Percentiles rank a stretch among this genome's conserved stretches.
phyloP scores from a whole-genome alignment of 2,797 vertebrate species.

The Pelobates cultripes region DNA sequence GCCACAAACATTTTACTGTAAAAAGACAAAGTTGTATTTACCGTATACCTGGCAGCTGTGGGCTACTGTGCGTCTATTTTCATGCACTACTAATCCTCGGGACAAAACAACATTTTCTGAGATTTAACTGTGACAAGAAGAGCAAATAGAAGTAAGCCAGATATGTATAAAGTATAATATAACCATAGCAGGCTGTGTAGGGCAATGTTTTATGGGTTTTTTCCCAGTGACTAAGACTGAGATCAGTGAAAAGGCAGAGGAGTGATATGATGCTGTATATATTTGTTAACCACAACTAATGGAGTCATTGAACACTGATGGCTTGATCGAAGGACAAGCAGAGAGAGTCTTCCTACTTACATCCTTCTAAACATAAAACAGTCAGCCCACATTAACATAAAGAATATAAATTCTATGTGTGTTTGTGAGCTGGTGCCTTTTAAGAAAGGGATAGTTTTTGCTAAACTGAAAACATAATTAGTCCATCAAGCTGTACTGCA shows the following conservation, averaged over 20 bases:
- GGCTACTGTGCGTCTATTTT: constrained; percentile 3
- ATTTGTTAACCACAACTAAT: constrained; percentile 47
- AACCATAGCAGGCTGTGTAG: constrained; percentile 4
- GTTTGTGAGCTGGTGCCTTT: too few species aligned
- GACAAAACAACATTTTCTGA: not conserved
- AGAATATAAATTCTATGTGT: too few species aligned
- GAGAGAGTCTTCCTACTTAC: constrained; percentile 28
- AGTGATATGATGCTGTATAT: constrained; percentile 50
- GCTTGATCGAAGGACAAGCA: constrained; percentile 35
- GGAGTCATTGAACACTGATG: constrained; percentile 38
- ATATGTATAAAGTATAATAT: not conserved
- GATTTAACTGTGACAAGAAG: constrained; percentile 50
- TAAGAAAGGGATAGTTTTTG: not conserved
- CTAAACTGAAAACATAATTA: not conserved
- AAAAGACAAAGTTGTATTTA: constrained; percentile 18
- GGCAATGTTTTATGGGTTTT: constrained; percentile 30
- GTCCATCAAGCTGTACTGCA: too few species aligned
- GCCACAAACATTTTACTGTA: constrained; percentile 34
- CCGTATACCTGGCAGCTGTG: constrained; percentile 39
- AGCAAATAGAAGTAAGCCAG: not conserved
- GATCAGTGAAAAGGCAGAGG: constrained; percentile 66
- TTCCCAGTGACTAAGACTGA: constrained; percentile 73
- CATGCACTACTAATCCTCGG: not conserved
- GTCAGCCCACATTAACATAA: too few species aligned
- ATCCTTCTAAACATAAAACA: constrained; percentile 32